Evolutionary conservation across 2,797 vertebrate species (phyloP).

Genomic region (Poecilia picta): DNA sequence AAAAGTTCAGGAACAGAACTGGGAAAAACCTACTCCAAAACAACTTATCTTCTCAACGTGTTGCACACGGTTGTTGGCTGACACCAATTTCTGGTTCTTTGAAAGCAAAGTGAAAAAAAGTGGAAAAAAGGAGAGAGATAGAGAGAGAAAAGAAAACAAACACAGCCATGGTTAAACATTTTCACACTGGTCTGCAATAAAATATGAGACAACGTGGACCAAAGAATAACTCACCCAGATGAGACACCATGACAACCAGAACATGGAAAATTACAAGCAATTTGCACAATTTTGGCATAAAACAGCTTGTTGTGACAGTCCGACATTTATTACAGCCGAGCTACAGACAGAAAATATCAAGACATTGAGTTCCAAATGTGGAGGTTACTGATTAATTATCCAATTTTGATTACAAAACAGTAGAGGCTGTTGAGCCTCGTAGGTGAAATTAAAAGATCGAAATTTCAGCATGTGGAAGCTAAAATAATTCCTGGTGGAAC

Average conservation of each 20-base stretch:
- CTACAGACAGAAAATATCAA: neutral
- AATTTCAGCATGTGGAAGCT: neutral
- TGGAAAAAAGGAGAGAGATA: no score
- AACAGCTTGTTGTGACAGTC: neutral
- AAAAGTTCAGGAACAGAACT: neutral
- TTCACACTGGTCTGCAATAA: neutral
- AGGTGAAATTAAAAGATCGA: neutral
- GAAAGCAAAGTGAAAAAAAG: neutral
- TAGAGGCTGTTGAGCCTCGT: neutral
- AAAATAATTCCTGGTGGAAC: neutral
- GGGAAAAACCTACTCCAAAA: neutral
- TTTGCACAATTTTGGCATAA: neutral
- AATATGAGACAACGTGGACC: no score
- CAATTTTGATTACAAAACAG: neutral
- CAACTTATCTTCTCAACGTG: neutral
- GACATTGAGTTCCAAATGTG: neutral
- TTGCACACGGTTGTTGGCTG: neutral
- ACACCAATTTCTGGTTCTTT: neutral
- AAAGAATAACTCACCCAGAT: neutral
- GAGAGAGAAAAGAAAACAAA: neutral
- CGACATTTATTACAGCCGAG: neutral
- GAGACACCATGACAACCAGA: neutral
- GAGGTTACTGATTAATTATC: neutral
- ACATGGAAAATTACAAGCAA: neutral
- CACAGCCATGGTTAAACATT: neutral